These are phyloP conservation scores for Bombus pyrosoma DNA, from an alignment of 1,140 invertebrate species.

Conservation along the genomic window DNA sequence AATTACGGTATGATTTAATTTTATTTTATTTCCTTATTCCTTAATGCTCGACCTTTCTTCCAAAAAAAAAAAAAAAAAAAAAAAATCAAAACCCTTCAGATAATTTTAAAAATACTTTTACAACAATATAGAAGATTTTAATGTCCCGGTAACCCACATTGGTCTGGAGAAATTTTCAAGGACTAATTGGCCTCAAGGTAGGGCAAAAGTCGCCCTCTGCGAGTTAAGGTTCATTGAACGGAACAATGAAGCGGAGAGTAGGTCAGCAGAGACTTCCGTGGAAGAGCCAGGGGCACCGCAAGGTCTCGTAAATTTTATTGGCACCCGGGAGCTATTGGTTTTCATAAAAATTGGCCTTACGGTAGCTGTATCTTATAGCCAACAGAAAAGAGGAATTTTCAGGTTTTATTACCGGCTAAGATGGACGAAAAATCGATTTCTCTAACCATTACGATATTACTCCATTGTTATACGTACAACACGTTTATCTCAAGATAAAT, in stretches of 20 bases:
- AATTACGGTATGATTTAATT: no score
- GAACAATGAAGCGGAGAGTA: slow-evolving; percentile 17
- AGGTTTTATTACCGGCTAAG: neutral
- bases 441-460: neutral
- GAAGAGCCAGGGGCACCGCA: slow-evolving; percentile 13
- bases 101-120: no score
- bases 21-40: no score
- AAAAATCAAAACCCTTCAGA: no score
- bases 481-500: no score
- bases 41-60: fast-evolving
- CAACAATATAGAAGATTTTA: neutral
- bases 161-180: neutral
- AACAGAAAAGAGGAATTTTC: neutral
- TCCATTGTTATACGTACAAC: no score
- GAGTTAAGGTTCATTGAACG: neutral
- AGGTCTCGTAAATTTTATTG: slow-evolving; percentile 49
- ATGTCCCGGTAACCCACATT: slow-evolving; percentile 44
- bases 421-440: slow-evolving; percentile 3
- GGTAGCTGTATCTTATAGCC: slow-evolving; percentile 21
- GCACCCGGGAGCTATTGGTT: neutral
- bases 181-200: no score
- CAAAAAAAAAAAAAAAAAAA: no score
- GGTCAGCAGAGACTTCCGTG: slow-evolving; percentile 3
- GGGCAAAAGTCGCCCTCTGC: slow-evolving; percentile 4
- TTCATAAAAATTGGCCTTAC: slow-evolving; percentile 11